Base-by-base conservation (phyloP, 1,140 invertebrate species). In the Drosophila albomicans region DNA sequence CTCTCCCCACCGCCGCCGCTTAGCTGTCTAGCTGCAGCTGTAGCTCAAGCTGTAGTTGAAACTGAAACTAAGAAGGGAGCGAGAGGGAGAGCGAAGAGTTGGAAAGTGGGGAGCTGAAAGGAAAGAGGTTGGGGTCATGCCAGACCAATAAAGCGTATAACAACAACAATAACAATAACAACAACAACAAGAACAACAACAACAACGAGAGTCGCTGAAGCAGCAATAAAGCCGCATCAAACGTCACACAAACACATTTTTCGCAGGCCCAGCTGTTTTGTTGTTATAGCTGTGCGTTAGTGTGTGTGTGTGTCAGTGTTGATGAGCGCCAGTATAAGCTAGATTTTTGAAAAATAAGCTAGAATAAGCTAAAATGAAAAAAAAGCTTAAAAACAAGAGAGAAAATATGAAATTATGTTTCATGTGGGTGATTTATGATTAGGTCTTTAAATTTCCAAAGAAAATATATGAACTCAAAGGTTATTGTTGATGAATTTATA, bases 151-250 rank as follows among this genome's bases (percentile, higher is more conserved):
- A 82, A 79, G 43, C 67, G 71, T 68, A 69, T 68, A 68, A 30
- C 43, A 74, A 5, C 41, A 64, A 56, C 30, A 54, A 35, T 64
- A 51, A 38, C 8, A 56, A 11, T n/a, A 65, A n/a, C 35, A 79
- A 45, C 54, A 67, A 28, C 43, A 74, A 5, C 41, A 61, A 61
- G n/a, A 59, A 35, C 70, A 43, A 38, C 8, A 41, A 11, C 15
- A 65, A 16, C 35, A 79, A 49, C 54, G 57, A 70, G 15, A 66
- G 62, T 65, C 68, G 56, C 57, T 79, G 62, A 73, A 78, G 74
- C 78, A 78, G 78, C 82, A 85, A 85, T 86, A 81, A 81, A 66
- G 80, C 63, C 66, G 66, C 70, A 85, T 72, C 80, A 76, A 82
- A 79, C 63, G 54, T 49, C 16, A 52, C 28, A 66, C 32, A 25